These are phyloP conservation scores for Capreolus pygargus DNA, from an alignment of 2,113 vertebrate species.

Conservation along the genomic window DNA sequence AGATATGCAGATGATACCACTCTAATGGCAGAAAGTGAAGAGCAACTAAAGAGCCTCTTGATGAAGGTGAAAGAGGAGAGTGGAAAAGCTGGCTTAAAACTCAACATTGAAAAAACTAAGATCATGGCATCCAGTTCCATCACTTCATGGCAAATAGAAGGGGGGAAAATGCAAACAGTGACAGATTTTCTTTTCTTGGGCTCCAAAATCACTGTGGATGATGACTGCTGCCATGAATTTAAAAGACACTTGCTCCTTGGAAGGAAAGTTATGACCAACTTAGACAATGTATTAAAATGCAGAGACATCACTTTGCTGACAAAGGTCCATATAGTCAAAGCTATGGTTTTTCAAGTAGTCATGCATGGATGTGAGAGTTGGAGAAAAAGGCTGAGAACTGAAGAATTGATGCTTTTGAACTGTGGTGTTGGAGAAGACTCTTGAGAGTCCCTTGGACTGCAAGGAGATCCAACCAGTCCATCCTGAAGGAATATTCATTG, in stretches of 20 bases:
- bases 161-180: rapidly evolving
- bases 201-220: background rate
- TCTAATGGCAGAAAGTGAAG: background rate
- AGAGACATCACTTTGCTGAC: background rate
- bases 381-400: background rate
- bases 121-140: background rate
- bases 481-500: background rate
- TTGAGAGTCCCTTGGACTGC: background rate
- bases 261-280: background rate
- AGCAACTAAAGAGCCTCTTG: background rate
- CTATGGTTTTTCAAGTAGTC: background rate
- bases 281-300: background rate
- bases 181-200: background rate
- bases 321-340: background rate
- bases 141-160: background rate
- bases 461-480: background rate
- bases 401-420: background rate
- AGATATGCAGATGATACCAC: background rate
- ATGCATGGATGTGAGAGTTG: background rate
- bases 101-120: background rate
- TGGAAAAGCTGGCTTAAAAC: background rate
- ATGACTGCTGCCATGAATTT: background rate
- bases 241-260: background rate
- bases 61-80: background rate
- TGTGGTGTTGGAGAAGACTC: background rate